Conservation (phyloP, 2,797 vertebrate species). For the Platyrinchus mystaceus region DNA sequence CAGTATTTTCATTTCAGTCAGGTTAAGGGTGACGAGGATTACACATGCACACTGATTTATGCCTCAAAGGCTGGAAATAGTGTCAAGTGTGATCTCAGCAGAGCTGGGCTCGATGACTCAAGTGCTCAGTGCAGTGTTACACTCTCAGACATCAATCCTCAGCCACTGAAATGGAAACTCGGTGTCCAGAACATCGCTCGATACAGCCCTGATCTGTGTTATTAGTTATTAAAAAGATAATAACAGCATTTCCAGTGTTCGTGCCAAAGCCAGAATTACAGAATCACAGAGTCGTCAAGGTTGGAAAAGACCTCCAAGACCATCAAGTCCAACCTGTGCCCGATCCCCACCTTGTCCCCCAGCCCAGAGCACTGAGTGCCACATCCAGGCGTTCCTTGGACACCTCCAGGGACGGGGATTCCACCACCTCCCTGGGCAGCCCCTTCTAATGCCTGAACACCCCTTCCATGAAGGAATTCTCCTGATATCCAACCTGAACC, state of each 20-base stretch:
- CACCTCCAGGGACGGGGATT: not conserved
- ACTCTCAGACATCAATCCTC: slow-evolving; percentile 59
- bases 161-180: not conserved
- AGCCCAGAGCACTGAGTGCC: not conserved
- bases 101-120: slow-evolving; percentile 57
- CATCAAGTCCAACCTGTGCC: too few species aligned
- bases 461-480: not conserved
- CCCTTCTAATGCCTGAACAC: rapidly evolving
- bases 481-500: rapidly evolving
- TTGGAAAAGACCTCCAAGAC: not conserved
- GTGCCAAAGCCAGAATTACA: not conserved
- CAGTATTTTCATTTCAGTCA: slow-evolving; percentile 39
- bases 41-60: slow-evolving; percentile 67
- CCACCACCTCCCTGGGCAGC: not conserved
- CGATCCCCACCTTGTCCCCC: not conserved
- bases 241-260: not conserved
- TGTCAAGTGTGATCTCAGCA: slow-evolving; percentile 69
- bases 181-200: not conserved
- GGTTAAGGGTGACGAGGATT: slow-evolving; percentile 65
- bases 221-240: slow-evolving; percentile 43
- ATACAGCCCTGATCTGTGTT: not conserved
- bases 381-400: rapidly evolving
- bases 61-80: slow-evolving; percentile 54
- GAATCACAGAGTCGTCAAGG: not conserved
- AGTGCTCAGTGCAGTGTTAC: not conserved